A percentile compares a stretch with the other conserved stretches of the same genome.
Conservation (phyloP, 2,888 invertebrate genomes). For the Petrolisthes manimaculis region DNA sequence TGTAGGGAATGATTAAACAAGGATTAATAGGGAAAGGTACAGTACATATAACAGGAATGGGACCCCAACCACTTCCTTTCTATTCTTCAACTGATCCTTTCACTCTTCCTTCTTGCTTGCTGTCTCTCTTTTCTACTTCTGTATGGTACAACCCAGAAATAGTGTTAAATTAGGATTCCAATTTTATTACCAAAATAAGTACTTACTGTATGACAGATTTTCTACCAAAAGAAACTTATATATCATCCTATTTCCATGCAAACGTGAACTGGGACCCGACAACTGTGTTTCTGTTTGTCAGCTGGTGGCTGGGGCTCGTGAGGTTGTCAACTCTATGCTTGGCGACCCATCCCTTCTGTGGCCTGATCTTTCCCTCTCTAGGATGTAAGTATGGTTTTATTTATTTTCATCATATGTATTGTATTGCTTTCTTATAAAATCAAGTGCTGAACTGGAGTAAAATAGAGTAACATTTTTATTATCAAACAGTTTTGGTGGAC, state of each 20-base stretch:
- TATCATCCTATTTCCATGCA: too few species aligned
- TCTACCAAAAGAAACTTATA: too few species aligned
- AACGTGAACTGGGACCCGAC: too few species aligned
- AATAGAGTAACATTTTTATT: not conserved
- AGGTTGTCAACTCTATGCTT: constrained; percentile 50
- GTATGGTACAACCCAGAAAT: too few species aligned
- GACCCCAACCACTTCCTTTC: too few species aligned
- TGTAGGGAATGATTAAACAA: not conserved
- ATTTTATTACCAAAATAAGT: too few species aligned
- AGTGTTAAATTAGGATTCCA: too few species aligned
- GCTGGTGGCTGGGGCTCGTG: constrained; percentile 54
- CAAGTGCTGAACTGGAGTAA: not conserved
- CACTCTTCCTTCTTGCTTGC: too few species aligned
- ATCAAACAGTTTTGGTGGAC: too few species aligned
- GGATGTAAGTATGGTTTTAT: constrained; percentile 35
- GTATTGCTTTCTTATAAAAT: constrained; percentile 2
- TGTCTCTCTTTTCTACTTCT: too few species aligned
- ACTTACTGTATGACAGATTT: too few species aligned
- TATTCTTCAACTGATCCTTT: too few species aligned
- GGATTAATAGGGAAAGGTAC: not conserved
- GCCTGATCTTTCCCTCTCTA: constrained; percentile 47
- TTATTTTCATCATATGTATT: not conserved
- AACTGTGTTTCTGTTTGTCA: not conserved
- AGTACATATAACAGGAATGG: not conserved
- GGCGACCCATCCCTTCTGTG: constrained; percentile 37